These are phyloP conservation scores for Tetramorium bicarinatum DNA, from an alignment of 2,888 invertebrate species.

Conservation along the genomic window DNA sequence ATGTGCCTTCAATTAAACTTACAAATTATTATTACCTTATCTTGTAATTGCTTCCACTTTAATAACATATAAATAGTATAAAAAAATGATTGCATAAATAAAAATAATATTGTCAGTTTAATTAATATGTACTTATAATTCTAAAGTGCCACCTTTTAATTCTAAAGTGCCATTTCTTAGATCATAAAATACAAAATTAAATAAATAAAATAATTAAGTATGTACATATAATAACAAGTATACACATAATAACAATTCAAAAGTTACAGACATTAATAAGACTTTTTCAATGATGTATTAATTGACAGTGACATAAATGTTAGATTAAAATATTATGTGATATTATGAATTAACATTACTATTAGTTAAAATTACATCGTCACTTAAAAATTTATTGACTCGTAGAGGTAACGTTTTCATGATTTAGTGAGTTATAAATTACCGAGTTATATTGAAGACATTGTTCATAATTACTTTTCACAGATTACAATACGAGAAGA, in stretches of 20 bases:
- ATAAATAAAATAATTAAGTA: background rate
- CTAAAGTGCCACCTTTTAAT: background rate
- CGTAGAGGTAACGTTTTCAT: background rate
- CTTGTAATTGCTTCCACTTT: background rate
- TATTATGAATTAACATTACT: background rate
- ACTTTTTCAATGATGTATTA: background rate
- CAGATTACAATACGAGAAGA: background rate
- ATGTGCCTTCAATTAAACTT: background rate
- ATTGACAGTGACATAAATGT: background rate
- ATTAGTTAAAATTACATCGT: background rate
- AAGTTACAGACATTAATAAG: background rate
- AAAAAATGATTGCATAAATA: conserved; percentile 1
- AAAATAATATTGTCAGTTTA: conserved; percentile 15
- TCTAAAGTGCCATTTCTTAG: background rate
- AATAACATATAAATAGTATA: background rate
- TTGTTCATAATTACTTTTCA: conserved; percentile 30
- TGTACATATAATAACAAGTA: background rate
- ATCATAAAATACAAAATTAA: background rate
- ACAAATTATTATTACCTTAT: background rate
- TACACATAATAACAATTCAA: background rate
- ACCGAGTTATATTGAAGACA: conserved; percentile 34
- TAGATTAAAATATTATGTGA: background rate
- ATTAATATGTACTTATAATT: conserved; percentile 5
- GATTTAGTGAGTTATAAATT: conserved; percentile 17
- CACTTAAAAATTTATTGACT: background rate